Evolutionary conservation across 2,888 invertebrate genomes (phyloP), one percentile per base, ranked within the genome.

Genomic region (Sphecodes monilicornis): DNA sequence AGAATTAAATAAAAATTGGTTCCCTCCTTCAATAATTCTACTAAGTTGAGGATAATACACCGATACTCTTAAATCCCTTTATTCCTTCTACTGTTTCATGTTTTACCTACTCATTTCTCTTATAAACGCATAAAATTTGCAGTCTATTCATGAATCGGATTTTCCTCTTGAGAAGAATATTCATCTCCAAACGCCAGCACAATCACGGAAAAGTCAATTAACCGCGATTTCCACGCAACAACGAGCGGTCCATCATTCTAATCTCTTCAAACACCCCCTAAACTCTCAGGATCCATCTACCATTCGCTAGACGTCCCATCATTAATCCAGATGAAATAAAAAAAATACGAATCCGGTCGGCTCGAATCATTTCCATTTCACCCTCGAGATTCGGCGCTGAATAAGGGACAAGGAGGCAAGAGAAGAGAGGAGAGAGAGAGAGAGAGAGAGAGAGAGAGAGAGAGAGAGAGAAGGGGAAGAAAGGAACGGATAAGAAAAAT

Each of bases 401-500:
- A 50, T 50, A 50, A 60, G 57, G 57, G 16, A 29, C 16, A 57
- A 16, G 57, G 1, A 0, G 29, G 26, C 57, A 29, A 29, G 43
- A 13, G 43, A 13, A 29, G 26, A 18, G 46, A 22, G 43, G 50
- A 10, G 46, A 6, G 50, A 41, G 50, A 2, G 50, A 2, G 4
- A 6, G 50, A 10, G 10, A 8, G 50, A 3, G 43, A 29, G 26
- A 18, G 46, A 22, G 50, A 10, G 46, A 6, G 50, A 41, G 50
- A 2, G 50, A 2, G 4, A 6, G 50, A 10, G 10, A 8, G 50
- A 3, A 8, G 16, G 26, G 26, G 4, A 13, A 57, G 57, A 57
- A 57, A 26, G 57, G 57, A 60, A 29, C 13, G 57, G 57, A 60
- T 60, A 60, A 60, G 57, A 60, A 60, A 60, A 60, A 60, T 29